Percentiles rank a stretch among this genome's conserved stretches.
phyloP scores from a whole-genome alignment of 92 coral and sea anemone genomes.

The Zoanthus gigantus region DNA sequence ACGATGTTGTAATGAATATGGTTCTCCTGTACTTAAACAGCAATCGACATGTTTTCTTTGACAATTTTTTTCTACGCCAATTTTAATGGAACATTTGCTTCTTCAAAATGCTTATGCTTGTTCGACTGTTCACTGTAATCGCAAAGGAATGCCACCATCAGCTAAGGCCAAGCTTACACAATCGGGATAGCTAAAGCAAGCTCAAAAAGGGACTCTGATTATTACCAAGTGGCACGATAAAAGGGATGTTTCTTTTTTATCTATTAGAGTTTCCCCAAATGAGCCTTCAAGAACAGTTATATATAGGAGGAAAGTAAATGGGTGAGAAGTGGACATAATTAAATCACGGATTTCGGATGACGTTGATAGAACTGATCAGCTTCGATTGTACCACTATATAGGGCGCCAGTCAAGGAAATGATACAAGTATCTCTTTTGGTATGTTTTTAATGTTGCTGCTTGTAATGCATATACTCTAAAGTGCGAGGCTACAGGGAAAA shows the following conservation, averaged over 20 bases:
- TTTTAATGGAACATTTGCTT: constrained; percentile 33
- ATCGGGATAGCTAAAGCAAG: not conserved
- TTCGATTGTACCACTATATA: constrained; percentile 44
- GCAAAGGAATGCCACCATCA: constrained; percentile 51
- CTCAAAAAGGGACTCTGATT: constrained; percentile 44
- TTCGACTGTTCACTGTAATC: constrained; percentile 58
- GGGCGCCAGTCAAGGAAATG: constrained; percentile 62
- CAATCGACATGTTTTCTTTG: constrained; percentile 66
- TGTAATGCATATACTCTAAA: constrained; percentile 57
- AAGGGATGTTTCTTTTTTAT: constrained; percentile 59
- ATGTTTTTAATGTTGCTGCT: constrained; percentile 52
- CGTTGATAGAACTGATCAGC: constrained; percentile 53
- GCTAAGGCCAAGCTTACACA: constrained; percentile 42
- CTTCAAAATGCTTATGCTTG: constrained; percentile 55
- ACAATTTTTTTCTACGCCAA: constrained; percentile 64
- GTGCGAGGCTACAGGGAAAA: constrained; percentile 37
- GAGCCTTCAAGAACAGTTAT: constrained; percentile 51
- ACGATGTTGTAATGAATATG: constrained; percentile 59
- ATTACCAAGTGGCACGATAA: constrained; percentile 71
- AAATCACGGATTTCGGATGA: constrained; percentile 42
- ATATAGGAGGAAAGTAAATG: constrained; percentile 16
- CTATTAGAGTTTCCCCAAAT: constrained; percentile 50
- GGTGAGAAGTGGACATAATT: constrained; percentile 27
- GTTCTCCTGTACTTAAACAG: constrained; percentile 32
- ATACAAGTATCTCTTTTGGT: constrained; percentile 72